Conservation (phyloP, 1,140 invertebrate genomes). For the Pseudomyrmex sp. region DNA sequence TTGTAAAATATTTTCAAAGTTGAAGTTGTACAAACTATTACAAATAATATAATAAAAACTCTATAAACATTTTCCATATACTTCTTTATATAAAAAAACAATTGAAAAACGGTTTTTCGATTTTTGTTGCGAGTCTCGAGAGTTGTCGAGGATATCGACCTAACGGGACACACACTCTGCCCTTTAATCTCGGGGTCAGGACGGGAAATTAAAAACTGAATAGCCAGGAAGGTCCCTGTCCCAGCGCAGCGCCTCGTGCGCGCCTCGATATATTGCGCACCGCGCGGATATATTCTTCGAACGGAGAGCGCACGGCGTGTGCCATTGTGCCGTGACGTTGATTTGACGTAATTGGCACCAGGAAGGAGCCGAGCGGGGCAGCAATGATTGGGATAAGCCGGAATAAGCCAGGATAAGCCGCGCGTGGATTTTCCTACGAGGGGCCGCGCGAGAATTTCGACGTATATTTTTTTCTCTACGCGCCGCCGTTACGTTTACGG, state of each 20-base stretch:
- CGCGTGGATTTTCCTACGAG: slow-evolving; percentile 75
- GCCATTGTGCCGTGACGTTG: slow-evolving; percentile 83
- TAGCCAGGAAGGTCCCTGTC: slow-evolving; percentile 33
- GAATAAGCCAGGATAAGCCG: slow-evolving; percentile 84
- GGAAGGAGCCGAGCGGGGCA: slow-evolving; percentile 80
- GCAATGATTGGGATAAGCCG: slow-evolving; percentile 85
- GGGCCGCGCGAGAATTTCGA: slow-evolving; percentile 56
- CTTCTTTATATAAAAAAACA: too few relatives aligned
- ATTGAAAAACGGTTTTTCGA: too few relatives aligned
- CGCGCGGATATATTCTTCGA: slow-evolving; percentile 54
- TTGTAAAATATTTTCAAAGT: too few relatives aligned
- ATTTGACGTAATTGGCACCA: slow-evolving; percentile 85
- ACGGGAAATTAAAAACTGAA: slow-evolving; percentile 67
- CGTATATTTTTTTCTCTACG: slow-evolving; percentile 6
- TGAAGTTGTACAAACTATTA: not conserved
- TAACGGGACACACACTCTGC: slow-evolving; percentile 43
- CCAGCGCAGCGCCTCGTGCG: slow-evolving; percentile 35
- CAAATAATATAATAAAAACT: too few relatives aligned
- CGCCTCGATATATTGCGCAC: slow-evolving; percentile 45
- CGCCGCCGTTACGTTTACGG: slow-evolving; percentile 17
- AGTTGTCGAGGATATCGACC: slow-evolving; percentile 17
- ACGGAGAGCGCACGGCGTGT: slow-evolving; percentile 50
- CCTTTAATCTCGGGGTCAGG: slow-evolving; percentile 52
- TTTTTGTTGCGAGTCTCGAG: not conserved
- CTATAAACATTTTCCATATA: too few relatives aligned